Evolutionary conservation across 2,888 invertebrate species (phyloP).

Genomic region (Petrophora chlorosata): DNA sequence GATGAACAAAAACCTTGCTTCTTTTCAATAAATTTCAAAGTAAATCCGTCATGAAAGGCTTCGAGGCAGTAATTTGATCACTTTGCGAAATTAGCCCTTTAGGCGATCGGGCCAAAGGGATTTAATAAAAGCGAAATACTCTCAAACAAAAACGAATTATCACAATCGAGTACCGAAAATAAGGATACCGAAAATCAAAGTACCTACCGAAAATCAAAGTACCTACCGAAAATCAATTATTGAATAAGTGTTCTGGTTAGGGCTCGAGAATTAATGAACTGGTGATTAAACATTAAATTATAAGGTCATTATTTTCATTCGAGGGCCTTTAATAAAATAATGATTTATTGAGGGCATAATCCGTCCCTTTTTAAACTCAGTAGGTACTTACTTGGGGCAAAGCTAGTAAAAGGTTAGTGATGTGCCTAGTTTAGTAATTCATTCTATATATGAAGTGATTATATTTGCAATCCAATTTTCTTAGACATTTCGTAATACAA

Average conservation of each 20-base stretch:
- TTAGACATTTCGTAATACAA: no score
- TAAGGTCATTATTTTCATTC: conserved; percentile 12
- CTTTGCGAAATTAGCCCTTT: conserved; percentile 56
- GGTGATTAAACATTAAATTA: conserved; percentile 20
- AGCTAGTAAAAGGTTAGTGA: no score
- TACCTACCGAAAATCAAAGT: conserved; percentile 16
- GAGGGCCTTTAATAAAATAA: conserved; percentile 6
- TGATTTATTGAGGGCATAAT: background rate
- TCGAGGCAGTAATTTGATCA: conserved; percentile 55
- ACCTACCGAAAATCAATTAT: conserved; percentile 32
- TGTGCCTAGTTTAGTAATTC: no score
- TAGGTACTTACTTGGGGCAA: no score
- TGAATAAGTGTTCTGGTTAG: conserved; percentile 20
- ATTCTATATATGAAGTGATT: no score
- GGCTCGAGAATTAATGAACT: conserved; percentile 21
- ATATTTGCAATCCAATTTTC: no score
- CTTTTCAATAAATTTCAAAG: conserved; percentile 37
- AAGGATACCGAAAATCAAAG: conserved; percentile 16
- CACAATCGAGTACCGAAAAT: conserved; percentile 14
- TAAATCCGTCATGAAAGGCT: conserved; percentile 48
- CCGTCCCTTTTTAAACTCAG: no score
- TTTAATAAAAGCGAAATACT: conserved; percentile 21
- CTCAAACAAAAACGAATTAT: conserved; percentile 32
- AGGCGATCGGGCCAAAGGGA: conserved; percentile 46
- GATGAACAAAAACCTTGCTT: conserved; percentile 22